Conservation (phyloP, 2,888 invertebrate genomes). For the Calephelis perditalis region DNA sequence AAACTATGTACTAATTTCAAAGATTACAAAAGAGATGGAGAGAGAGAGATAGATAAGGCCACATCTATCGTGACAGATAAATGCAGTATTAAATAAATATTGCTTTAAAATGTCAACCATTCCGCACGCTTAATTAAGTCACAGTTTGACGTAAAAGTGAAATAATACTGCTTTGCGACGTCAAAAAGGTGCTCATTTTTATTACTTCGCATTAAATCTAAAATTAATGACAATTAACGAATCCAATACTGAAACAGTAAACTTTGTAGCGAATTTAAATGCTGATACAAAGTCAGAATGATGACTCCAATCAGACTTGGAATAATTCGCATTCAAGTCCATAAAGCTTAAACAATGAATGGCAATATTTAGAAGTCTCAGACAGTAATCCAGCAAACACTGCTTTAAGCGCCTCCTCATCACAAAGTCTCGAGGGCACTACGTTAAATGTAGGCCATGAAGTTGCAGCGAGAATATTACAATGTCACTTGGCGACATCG, state of each 20-base stretch:
- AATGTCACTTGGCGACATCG: constrained; percentile 75
- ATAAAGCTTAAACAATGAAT: constrained; percentile 37
- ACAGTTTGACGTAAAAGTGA: no score
- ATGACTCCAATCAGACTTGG: not conserved
- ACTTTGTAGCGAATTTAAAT: not conserved
- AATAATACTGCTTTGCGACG: no score
- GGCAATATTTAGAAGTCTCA: constrained; percentile 55
- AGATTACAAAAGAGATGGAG: no score
- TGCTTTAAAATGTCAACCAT: no score
- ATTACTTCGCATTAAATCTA: no score
- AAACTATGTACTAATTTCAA: no score
- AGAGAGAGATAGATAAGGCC: no score
- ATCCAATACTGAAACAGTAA: no score
- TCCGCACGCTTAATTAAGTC: no score
- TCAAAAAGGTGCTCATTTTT: not conserved
- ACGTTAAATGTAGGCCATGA: constrained; percentile 74
- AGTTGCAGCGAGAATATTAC: constrained; percentile 72
- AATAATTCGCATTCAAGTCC: constrained; percentile 18
- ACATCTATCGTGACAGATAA: no score
- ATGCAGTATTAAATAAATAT: no score
- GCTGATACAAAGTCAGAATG: not conserved
- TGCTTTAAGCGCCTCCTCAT: constrained; percentile 64
- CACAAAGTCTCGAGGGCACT: constrained; percentile 68
- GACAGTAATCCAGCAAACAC: constrained; percentile 60
- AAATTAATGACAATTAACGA: no score